Conservation (phyloP, 2,113 vertebrate species). For the Anolis carolinensis region DNA sequence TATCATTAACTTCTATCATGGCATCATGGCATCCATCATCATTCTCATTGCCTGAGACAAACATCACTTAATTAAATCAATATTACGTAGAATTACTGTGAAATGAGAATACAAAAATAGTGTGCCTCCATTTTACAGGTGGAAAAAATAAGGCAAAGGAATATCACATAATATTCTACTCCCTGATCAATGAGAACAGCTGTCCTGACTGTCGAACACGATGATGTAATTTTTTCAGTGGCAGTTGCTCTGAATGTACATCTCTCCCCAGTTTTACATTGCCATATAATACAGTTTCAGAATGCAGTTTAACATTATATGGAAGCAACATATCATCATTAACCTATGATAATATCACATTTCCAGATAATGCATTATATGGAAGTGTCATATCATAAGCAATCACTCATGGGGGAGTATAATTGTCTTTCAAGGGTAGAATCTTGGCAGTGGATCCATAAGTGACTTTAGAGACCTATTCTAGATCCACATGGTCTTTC, state of each 20-base stretch:
- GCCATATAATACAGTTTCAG: no score
- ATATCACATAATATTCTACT: neutral
- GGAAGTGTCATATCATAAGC: no score
- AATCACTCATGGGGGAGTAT: no score
- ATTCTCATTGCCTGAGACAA: conserved; percentile 5
- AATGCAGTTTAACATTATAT: no score
- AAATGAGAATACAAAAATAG: neutral
- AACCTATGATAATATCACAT: no score
- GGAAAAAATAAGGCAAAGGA: conserved; percentile 1
- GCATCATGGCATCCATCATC: neutral
- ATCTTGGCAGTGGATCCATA: no score
- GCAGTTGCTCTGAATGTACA: neutral
- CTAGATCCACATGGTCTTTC: no score
- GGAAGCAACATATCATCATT: no score
- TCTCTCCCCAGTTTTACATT: neutral
- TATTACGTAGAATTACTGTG: neutral
- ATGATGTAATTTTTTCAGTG: neutral
- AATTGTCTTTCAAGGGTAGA: no score
- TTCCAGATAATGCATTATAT: no score
- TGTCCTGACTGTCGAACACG: neutral
- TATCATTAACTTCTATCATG: conserved; percentile 27
- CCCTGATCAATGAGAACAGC: neutral
- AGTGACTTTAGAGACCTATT: no score
- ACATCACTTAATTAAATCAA: conserved; percentile 15
- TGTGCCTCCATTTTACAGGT: conserved; percentile 13